Evolutionary conservation across 2,888 invertebrate genomes (phyloP), one percentile per base, ranked within the genome.

Genomic region (Conchocele bisecta): DNA sequence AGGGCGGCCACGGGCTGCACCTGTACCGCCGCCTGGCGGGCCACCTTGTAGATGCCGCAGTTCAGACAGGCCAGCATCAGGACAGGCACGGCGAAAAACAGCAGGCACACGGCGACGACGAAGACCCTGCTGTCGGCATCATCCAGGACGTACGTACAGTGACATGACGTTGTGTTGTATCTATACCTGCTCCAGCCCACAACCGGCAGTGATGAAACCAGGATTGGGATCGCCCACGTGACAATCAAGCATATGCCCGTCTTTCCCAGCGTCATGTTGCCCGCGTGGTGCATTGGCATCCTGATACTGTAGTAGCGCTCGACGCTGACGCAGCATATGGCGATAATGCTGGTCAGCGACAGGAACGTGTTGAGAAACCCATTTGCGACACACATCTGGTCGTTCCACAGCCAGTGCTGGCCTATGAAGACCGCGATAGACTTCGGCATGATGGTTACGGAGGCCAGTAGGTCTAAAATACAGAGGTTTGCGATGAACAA

Each of bases 261-360:
- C 24, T 63, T 35, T 20, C 46, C 41, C 7, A 44, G 24, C 1
- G 73, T 67, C 58, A 67, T 24, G 33, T 68, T 39, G 7, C 57
- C 68, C 13, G 63, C 53, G 37, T 73, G 56, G 22, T 63, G 51
- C 73, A 73, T 73, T 20, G 73, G 73, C 7, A n/a, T 11, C 20
- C 26, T 26, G 20, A 73, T 68, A 13, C 60, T 68, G 24, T 63
- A 63, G 29, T 28, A 73, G n/a, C 68, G 15, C 39, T 73, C 73
- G 15, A 68, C 44, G 20, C 68, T 68, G 5, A 73, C 64, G 7
- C 46, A 31, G 26, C 73, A 61, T 15, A 68, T 29, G 15, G 56
- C 56, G 6, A 53, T 22, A 17, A 73, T 59, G 13, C 67, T 56
- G 5, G 46, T 44, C 26, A 60, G 41, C 2, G 44, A 33, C 15